Percentiles rank a stretch among this genome's conserved stretches.
These are phyloP conservation scores for Fragum whitleyi DNA, from an alignment of 2,888 invertebrate species.

Conservation along the genomic window DNA sequence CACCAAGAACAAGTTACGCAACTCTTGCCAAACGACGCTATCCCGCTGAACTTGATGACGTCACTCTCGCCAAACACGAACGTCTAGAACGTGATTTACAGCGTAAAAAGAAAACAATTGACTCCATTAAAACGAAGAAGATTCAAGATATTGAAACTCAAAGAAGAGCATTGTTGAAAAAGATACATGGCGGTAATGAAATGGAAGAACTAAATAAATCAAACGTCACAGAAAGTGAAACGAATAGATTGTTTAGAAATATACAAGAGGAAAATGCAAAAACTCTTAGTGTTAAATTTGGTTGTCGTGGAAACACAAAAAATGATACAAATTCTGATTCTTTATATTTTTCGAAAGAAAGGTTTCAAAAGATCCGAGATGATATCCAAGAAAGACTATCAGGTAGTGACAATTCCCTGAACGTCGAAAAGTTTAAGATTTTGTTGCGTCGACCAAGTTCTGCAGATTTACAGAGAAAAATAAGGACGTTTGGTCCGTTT, in stretches of 20 bases:
- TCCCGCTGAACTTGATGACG: conserved; percentile 16
- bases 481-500: neutral
- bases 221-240: neutral
- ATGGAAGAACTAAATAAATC: neutral
- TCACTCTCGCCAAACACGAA: conserved; percentile 17
- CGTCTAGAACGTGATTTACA: conserved; percentile 14
- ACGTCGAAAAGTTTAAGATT: conserved; percentile 14
- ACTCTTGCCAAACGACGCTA: conserved; percentile 11
- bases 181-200: conserved; percentile 1
- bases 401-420: neutral
- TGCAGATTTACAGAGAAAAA: conserved; percentile 6
- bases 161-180: conserved; percentile 5
- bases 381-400: conserved; percentile 12
- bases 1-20: conserved; percentile 14
- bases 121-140: conserved; percentile 9
- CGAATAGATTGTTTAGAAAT: neutral
- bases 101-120: conserved; percentile 1
- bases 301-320: neutral
- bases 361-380: conserved; percentile 7
- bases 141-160: conserved; percentile 13
- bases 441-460: conserved; percentile 16
- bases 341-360: conserved; percentile 5
- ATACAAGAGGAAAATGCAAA: conserved; percentile 12
- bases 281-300: neutral
- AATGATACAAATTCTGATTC: neutral